Conservation (phyloP, 1,140 invertebrate genomes). For the Camponotus vicinus region DNA sequence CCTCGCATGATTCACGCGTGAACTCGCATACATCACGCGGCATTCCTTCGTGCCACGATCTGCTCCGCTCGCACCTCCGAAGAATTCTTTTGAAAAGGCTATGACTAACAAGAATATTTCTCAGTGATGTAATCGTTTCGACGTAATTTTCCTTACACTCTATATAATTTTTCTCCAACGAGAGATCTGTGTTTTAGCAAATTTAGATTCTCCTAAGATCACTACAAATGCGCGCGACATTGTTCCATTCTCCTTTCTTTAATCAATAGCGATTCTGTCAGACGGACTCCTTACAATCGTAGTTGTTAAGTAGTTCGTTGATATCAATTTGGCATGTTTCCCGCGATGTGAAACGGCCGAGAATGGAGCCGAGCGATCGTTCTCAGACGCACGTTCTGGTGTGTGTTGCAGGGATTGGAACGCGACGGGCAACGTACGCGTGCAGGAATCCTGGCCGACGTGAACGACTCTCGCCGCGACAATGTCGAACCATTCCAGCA, state of each 20-base stretch:
- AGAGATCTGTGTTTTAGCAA: background rate
- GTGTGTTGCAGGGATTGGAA: conserved; percentile 86
- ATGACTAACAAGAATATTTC: background rate
- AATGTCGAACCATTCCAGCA: conserved; percentile 81
- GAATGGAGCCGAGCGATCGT: conserved; percentile 68
- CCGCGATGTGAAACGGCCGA: conserved; percentile 57
- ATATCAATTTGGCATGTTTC: conserved; percentile 60
- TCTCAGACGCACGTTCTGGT: conserved; percentile 73
- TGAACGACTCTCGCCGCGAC: conserved; percentile 82
- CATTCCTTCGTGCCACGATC: conserved; percentile 29
- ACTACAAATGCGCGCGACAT: too few species aligned
- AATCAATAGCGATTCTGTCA: conserved; percentile 38
- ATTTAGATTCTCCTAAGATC: background rate
- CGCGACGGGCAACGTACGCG: conserved; percentile 84
- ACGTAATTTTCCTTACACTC: background rate
- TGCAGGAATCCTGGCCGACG: conserved; percentile 86
- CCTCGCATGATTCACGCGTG: conserved; percentile 79
- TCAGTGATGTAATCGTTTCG: background rate
- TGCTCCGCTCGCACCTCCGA: background rate
- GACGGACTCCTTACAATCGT: conserved; percentile 37
- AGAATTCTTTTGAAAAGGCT: background rate
- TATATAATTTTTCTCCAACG: background rate
- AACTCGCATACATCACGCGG: conserved; percentile 79
- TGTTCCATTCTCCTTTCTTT: background rate
- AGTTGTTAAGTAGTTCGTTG: conserved; percentile 41